Evolutionary conservation across 2,113 vertebrate species (phyloP).

Genomic region (Rynchops niger): DNA sequence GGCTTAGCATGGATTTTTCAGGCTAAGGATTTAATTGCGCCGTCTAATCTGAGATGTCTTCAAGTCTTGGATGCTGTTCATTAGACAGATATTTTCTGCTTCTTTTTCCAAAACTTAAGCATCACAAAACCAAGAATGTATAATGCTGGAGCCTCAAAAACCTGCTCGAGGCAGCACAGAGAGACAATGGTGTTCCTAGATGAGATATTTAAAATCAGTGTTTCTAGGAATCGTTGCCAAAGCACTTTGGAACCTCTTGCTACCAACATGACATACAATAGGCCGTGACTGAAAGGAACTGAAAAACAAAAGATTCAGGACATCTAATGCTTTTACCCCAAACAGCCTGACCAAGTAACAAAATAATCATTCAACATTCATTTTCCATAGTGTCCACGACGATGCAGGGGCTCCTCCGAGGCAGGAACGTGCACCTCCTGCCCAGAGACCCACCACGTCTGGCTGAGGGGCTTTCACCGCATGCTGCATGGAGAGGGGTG

Average conservation of each 20-base stretch:
- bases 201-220: neutral
- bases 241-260: neutral
- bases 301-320: neutral
- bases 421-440: neutral
- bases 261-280: neutral
- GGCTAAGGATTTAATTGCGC: constrained; percentile 41
- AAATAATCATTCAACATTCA: neutral
- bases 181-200: neutral
- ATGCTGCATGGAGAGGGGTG: neutral
- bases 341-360: neutral
- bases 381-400: neutral
- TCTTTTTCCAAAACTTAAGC: constrained; percentile 32
- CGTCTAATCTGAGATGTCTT: constrained; percentile 24
- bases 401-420: neutral
- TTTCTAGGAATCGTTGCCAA: constrained; percentile 1
- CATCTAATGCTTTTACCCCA: neutral
- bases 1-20: constrained; percentile 29
- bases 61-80: constrained; percentile 25
- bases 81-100: constrained; percentile 37
- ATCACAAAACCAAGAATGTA: neutral
- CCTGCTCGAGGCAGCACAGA: neutral
- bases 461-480: neutral
- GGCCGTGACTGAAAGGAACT: neutral
- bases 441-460: neutral
- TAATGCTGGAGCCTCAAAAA: neutral